phyloP scores from a whole-genome alignment of 2,113 vertebrate genomes.

The Salvelinus namaycush region DNA sequence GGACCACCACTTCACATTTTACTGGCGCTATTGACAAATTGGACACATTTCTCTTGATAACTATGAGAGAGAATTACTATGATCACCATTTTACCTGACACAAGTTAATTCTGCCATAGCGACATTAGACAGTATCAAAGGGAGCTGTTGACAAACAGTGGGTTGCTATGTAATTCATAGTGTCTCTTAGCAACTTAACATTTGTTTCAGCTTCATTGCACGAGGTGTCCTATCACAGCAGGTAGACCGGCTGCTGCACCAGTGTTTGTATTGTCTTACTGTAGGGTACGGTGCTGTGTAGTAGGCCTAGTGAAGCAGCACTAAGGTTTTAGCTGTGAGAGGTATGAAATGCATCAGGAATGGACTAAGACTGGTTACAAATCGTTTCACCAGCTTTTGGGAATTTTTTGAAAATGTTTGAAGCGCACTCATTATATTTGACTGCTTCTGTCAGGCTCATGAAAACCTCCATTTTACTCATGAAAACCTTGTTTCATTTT shows the following conservation, averaged over 20 bases:
- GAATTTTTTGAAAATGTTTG: background rate
- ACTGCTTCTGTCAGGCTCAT: background rate
- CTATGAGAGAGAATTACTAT: too few relatives aligned
- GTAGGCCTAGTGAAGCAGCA: too few relatives aligned
- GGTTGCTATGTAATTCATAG: slow-evolving; percentile 45
- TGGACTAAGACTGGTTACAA: background rate
- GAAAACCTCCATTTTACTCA: background rate
- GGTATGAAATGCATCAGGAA: background rate
- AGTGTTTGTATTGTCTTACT: background rate
- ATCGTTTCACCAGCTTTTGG: background rate
- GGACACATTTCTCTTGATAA: too few relatives aligned
- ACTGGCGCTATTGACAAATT: too few relatives aligned
- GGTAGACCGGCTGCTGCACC: too few relatives aligned
- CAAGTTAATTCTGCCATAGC: background rate
- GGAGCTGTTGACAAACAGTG: background rate
- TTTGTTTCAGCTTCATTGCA: background rate
- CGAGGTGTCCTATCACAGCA: too few relatives aligned
- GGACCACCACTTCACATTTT: too few relatives aligned
- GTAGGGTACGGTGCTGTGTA: background rate
- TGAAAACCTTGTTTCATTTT: background rate
- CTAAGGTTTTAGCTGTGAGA: background rate
- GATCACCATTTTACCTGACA: too few relatives aligned
- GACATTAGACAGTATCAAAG: slow-evolving; percentile 27
- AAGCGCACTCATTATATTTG: background rate
- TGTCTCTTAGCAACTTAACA: slow-evolving; percentile 37